phyloP scores from a whole-genome alignment of 1,140 invertebrate genomes.

The Drusus annulatus region DNA sequence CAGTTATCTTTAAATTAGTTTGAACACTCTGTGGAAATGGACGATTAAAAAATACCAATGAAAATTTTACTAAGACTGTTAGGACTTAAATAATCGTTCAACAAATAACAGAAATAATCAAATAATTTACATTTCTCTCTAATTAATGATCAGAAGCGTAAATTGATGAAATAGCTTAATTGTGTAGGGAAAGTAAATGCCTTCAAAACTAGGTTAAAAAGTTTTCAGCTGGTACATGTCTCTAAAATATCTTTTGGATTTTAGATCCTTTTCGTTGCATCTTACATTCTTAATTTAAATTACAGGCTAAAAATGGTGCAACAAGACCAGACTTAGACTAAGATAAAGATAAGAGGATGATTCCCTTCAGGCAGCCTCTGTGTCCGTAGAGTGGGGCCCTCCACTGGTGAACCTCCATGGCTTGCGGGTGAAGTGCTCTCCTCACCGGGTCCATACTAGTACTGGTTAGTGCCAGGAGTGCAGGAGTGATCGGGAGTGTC shows the following conservation, averaged over 20 bases:
- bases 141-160: neutral
- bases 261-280: no score
- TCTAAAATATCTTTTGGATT: no score
- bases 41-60: no score
- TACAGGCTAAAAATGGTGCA: constrained; percentile 68
- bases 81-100: no score
- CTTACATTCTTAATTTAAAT: constrained; percentile 10
- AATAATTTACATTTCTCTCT: no score
- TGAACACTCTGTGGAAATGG: no score
- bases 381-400: constrained; percentile 48
- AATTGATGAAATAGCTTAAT: no score
- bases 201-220: neutral
- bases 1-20: no score
- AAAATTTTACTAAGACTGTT: no score
- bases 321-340: constrained; percentile 71
- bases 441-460: neutral
- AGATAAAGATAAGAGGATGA: constrained; percentile 46
- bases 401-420: neutral
- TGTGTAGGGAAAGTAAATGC: no score
- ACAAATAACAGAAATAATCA: no score
- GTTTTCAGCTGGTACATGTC: no score
- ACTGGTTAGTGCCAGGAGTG: neutral
- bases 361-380: constrained; percentile 35
- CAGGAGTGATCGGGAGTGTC: neutral
- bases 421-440: constrained; percentile 22